A percentile compares a stretch with the other conserved stretches of the same genome.
These are phyloP conservation scores for Bos taurus DNA, from an alignment of 2,113 vertebrate genomes.

Conservation along the genomic window ARS-UCD2.0 NC_037343.1:35601001-35601500, in stretches of 20 bases:
- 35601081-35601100: not conserved
- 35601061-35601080: constrained; percentile 34
- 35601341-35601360: not conserved
- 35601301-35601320: not conserved
- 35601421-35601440: not conserved
- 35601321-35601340: not conserved
- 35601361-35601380: not conserved
- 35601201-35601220: constrained; percentile 34
- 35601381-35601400: not conserved
- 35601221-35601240: constrained; percentile 32
- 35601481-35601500: not conserved
- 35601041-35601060: constrained; percentile 3
- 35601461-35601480: not conserved
- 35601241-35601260: constrained; percentile 32
- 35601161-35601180: constrained; percentile 34
- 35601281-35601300: not conserved
- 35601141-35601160: constrained; percentile 19
- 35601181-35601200: constrained; percentile 38
- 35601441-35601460: not conserved
- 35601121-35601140: not conserved
- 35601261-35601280: constrained; percentile 23
- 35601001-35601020: not conserved
- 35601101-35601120: not conserved
- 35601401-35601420: not conserved
- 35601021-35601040: constrained; percentile 18